phyloP scores from a whole-genome alignment of 2,888 invertebrate genomes.

The Callyntrura guangdongensis region DNA sequence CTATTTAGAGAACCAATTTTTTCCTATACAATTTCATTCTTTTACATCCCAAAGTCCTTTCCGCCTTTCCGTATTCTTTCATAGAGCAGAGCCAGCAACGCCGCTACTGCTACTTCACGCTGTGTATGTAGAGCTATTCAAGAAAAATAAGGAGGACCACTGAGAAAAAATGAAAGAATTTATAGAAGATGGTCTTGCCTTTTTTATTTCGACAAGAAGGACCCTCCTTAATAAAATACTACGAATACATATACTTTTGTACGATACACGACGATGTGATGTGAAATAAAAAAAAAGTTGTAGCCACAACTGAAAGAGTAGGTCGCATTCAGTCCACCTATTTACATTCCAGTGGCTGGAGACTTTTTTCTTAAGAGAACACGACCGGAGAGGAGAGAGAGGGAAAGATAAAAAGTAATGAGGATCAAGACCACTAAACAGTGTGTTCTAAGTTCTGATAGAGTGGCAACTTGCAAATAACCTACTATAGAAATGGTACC shows the following conservation, averaged over 20 bases:
- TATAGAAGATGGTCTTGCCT: not conserved
- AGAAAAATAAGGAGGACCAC: conserved; percentile 2
- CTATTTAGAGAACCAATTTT: conserved; percentile 66
- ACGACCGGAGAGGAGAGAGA: conserved; percentile 45
- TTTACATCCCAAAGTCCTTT: conserved; percentile 33
- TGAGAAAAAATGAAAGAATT: not conserved
- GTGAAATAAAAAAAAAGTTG: conserved; percentile 51
- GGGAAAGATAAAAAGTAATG: conserved; percentile 68
- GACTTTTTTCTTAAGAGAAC: conserved; percentile 57
- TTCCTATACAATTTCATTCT: conserved; percentile 58
- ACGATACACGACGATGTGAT: conserved; percentile 43
- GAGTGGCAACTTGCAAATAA: too few relatives aligned
- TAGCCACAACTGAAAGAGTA: conserved; percentile 59
- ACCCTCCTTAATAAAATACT: conserved; percentile 4
- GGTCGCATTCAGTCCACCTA: conserved; percentile 47
- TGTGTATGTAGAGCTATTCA: conserved; percentile 27
- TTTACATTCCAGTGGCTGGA: conserved; percentile 70
- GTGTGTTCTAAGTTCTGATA: too few relatives aligned
- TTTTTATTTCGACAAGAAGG: conserved; percentile 21
- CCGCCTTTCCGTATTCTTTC: conserved; percentile 57
- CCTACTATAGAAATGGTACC: too few relatives aligned
- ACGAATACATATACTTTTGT: not conserved
- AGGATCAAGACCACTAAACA: conserved; percentile 72
- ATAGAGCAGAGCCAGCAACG: not conserved
- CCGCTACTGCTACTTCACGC: not conserved